These are phyloP conservation scores for Ligdia adustata DNA, from an alignment of 2,888 invertebrate genomes.

Conservation along the genomic window DNA sequence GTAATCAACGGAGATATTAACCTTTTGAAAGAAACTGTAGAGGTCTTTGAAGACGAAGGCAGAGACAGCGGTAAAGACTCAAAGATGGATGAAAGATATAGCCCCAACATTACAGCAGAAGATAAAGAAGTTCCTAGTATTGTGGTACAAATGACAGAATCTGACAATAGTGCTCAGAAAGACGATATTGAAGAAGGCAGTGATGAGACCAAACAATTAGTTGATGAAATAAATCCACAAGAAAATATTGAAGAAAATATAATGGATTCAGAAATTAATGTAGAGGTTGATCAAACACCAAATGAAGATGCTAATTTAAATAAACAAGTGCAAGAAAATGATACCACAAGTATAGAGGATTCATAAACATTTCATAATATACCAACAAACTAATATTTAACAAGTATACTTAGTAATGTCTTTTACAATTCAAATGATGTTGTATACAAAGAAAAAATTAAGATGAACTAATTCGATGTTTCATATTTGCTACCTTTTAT, in stretches of 20 bases:
- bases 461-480: neutral
- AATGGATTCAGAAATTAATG: neutral
- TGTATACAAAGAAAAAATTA: neutral
- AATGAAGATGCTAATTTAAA: neutral
- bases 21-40: constrained; percentile 64
- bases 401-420: no score
- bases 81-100: constrained; percentile 32
- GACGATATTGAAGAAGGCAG: neutral
- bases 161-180: constrained; percentile 17
- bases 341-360: neutral
- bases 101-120: constrained; percentile 18
- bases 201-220: constrained; percentile 12
- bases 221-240: constrained; percentile 3
- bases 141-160: constrained; percentile 22
- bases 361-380: neutral
- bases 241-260: constrained; percentile 12
- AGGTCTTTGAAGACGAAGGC: constrained; percentile 49
- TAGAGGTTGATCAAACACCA: constrained; percentile 7
- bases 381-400: no score
- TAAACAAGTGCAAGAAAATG: neutral
- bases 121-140: constrained; percentile 30
- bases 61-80: constrained; percentile 31
- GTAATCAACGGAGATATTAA: constrained; percentile 67
- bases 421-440: no score
- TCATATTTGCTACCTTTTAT: neutral